phyloP scores from a whole-genome alignment of 2,113 vertebrate genomes.

The Formicarius rufipectus region DNA sequence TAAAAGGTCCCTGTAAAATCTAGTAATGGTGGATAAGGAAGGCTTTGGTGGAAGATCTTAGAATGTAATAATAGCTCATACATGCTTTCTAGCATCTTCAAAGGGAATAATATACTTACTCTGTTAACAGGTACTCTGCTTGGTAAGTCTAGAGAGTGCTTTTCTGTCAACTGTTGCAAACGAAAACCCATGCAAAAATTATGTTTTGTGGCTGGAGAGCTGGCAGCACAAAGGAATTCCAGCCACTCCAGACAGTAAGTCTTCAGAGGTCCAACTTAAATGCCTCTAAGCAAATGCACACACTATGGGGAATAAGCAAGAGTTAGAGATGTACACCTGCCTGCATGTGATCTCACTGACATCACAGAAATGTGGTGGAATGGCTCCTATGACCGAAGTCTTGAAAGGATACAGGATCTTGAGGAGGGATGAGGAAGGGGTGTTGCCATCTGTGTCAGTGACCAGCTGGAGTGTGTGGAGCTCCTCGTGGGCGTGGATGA shows the following conservation, averaged over 20 bases:
- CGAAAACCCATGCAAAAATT: not conserved
- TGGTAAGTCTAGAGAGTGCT: not conserved
- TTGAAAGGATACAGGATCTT: not conserved
- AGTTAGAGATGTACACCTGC: not conserved
- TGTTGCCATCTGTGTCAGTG: not conserved
- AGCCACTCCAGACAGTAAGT: not conserved
- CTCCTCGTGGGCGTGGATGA: not conserved
- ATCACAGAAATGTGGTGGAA: not conserved
- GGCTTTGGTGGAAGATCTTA: not conserved
- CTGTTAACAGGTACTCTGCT: not conserved
- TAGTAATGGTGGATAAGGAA: not conserved
- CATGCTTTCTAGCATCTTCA: not conserved
- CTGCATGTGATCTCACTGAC: not conserved
- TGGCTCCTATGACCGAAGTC: not conserved
- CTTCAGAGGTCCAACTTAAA: not conserved
- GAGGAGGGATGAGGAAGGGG: not conserved
- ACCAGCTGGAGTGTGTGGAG: not conserved
- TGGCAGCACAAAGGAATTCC: not conserved
- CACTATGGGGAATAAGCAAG: not conserved
- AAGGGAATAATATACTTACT: not conserved
- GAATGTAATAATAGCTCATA: not conserved
- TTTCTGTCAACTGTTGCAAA: not conserved
- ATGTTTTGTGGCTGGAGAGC: not conserved
- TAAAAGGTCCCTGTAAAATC: not conserved
- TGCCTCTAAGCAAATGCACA: not conserved